phyloP scores from a whole-genome alignment of 2,888 invertebrate species.

The Drosophila cracens region DNA sequence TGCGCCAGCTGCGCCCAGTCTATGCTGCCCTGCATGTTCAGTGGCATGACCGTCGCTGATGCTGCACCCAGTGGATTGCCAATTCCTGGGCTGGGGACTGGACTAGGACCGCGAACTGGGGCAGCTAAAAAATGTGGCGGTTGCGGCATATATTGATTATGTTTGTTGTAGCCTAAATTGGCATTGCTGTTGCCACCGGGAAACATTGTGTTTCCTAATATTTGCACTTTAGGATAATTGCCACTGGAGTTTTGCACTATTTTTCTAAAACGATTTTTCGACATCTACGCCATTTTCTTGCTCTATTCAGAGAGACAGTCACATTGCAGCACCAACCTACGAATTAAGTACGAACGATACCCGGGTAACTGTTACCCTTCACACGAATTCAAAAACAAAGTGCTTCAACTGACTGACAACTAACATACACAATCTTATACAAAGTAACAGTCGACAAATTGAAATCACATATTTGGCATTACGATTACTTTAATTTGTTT shows the following conservation, averaged over 20 bases:
- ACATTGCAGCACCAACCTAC: conserved; percentile 24
- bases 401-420: not conserved
- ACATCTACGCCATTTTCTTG: conserved; percentile 65
- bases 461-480: not conserved
- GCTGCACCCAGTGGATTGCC: conserved; percentile 24
- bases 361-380: conserved; percentile 9
- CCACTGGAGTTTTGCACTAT: conserved; percentile 25
- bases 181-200: conserved; percentile 82
- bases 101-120: conserved; percentile 27
- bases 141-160: conserved; percentile 84
- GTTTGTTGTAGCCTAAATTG: conserved; percentile 76
- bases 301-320: conserved; percentile 40
- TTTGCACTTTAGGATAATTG: conserved; percentile 15
- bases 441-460: not conserved
- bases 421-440: not conserved
- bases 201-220: conserved; percentile 68
- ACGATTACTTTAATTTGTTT: not conserved
- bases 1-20: conserved; percentile 99
- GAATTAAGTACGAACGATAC: conserved; percentile 2
- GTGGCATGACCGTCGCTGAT: conserved; percentile 44
- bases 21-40: conserved; percentile 87
- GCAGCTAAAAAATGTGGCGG: conserved; percentile 89
- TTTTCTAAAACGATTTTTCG: conserved; percentile 35
- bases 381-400: not conserved
- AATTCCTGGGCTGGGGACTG: conserved; percentile 15